Conservation (phyloP, 2,888 invertebrate species). For the Scaptodrosophila latifasciaeformis region DNA sequence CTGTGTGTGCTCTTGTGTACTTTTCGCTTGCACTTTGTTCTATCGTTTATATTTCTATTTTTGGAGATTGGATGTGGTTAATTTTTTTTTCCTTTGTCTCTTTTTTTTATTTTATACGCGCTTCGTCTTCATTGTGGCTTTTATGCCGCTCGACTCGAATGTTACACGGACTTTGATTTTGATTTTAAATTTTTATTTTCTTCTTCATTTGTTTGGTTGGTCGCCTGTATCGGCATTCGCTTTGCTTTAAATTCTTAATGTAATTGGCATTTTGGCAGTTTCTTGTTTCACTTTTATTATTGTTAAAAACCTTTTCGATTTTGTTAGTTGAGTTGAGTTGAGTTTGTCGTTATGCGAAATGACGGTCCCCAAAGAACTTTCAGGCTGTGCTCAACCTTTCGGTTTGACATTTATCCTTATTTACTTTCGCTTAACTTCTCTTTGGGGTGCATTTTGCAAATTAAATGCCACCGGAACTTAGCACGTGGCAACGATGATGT, state of each 20-base stretch:
- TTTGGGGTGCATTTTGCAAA: not conserved
- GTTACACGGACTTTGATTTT: conserved; percentile 2
- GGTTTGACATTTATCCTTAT: not conserved
- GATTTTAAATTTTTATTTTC: too few species aligned
- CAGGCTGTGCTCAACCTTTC: not conserved
- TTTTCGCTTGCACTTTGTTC: conserved; percentile 26
- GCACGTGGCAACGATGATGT: not conserved
- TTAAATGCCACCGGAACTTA: not conserved
- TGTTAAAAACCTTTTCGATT: too few species aligned
- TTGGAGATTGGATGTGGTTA: conserved; percentile 49
- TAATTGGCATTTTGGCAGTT: conserved; percentile 1
- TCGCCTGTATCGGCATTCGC: too few species aligned
- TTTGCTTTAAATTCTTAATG: not conserved
- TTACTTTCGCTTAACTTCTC: not conserved
- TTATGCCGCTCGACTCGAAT: not conserved
- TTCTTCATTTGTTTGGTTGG: too few species aligned
- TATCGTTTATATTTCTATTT: conserved; percentile 27
- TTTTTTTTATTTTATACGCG: conserved; percentile 28
- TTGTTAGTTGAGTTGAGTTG: not conserved
- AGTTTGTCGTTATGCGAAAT: not conserved
- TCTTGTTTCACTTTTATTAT: conserved; percentile 1
- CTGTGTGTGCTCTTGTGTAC: not conserved
- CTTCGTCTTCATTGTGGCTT: conserved; percentile 28
- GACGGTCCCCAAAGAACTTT: not conserved
- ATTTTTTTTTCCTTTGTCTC: conserved; percentile 11